Evolutionary conservation across 2,888 invertebrate species (phyloP), one percentile per base, ranked within the genome.

Genomic region (Campoplex nolae): DNA sequence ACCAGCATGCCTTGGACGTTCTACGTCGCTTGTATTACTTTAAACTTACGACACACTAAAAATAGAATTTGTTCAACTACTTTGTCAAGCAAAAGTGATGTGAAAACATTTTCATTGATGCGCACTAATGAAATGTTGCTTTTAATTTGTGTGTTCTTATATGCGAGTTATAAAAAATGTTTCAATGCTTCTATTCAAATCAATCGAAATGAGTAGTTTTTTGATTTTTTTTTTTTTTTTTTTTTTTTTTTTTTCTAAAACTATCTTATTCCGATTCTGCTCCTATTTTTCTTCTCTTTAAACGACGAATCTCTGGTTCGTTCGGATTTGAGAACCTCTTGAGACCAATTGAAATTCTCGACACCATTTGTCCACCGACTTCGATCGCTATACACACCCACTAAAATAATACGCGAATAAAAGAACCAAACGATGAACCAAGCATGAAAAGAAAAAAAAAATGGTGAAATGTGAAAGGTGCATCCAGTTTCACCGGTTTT

Each of bases 401-500:
- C 54, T 51, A 54, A 67, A 67, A 77, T 51, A 54, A 65, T 67
- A 45, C 68, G 54, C 9, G 48, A 76, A 62, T 13, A 74, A 74
- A 65, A 4, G 18, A 3, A 76, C 32, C 18, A 35, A 73, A 73
- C 28, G 28, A 54, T 56, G 23, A 18, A 38, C 28, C 28, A 42
- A 82, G 54, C 42, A 23, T 23, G 23, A 23, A 23, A 23, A 23
- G 38, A 38, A 32, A 71, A 56, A 76, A 48, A 51, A 56, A 86
- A 76, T 77, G 68, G 35, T 62, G 62, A 62, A 83, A 78, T 70
- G 77, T 79, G 62, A 78, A 83, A 86, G 78, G 83, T 70, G 78
- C 70, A 86, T 86, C 86, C 83, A 76, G 86, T 83, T 83, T 86
- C 86, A 76, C 86, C 86, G 86, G 86, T 86, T 86, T 86, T 56